Evolutionary conservation across 2,113 vertebrate genomes (phyloP).

Genomic region (Poecile atricapillus): DNA sequence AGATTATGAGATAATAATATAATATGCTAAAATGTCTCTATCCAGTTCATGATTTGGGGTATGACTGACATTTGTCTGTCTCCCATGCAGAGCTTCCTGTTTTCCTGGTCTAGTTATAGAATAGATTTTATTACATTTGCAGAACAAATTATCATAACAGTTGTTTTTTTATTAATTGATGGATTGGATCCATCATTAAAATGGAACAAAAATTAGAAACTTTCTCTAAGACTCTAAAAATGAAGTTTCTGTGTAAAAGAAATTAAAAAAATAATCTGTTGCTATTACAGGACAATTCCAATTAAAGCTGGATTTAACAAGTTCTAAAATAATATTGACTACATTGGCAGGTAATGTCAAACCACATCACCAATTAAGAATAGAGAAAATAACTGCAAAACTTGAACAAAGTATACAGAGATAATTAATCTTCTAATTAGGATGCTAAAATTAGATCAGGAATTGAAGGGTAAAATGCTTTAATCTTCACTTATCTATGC

Average conservation of each 20-base stretch:
- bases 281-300: not conserved
- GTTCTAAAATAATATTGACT: conserved; percentile 1
- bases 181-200: not conserved
- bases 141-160: not conserved
- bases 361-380: not conserved
- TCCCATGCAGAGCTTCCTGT: not conserved
- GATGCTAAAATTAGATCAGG: not conserved
- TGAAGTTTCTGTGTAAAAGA: not conserved
- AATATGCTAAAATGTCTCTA: not conserved
- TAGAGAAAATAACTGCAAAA: not conserved
- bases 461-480: not conserved
- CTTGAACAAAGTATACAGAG: not conserved
- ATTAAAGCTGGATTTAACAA: not conserved
- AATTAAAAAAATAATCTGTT: not conserved
- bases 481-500: not conserved
- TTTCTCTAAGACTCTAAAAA: not conserved
- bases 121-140: not conserved
- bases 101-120: not conserved
- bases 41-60: not conserved
- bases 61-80: not conserved
- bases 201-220: not conserved
- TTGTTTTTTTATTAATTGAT: not conserved
- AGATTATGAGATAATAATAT: not conserved
- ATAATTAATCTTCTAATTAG: conserved; percentile 32
- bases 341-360: not conserved